phyloP scores from a whole-genome alignment of 2,888 invertebrate species.

The Theretra japonica region DNA sequence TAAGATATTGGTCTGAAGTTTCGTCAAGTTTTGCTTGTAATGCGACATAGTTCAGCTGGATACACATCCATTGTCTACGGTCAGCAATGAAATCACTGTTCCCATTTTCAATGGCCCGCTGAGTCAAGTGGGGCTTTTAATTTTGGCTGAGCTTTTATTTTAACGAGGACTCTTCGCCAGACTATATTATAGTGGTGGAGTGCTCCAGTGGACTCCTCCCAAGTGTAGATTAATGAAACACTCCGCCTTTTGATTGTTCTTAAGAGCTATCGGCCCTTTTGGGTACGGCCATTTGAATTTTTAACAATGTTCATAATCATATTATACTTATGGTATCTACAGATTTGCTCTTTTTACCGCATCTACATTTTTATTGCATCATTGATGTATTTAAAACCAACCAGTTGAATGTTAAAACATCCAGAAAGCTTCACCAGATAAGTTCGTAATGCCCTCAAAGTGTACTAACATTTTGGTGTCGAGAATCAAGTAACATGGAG shows the following conservation, averaged over 20 bases:
- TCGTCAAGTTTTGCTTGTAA: conserved; percentile 40
- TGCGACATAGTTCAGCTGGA: conserved; percentile 28
- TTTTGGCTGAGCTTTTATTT: conserved; percentile 29
- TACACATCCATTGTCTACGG: conserved; percentile 29
- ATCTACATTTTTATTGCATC: too few relatives aligned
- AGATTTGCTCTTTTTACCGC: too few relatives aligned
- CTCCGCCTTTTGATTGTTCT: conserved; percentile 23
- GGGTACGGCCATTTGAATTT: not conserved
- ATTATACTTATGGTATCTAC: too few relatives aligned
- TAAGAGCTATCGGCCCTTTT: conserved; percentile 11
- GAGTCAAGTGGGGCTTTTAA: conserved; percentile 28
- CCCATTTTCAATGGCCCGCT: conserved; percentile 21
- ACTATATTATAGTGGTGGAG: conserved; percentile 24
- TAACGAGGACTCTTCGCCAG: conserved; percentile 25
- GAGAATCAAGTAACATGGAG: too few relatives aligned
- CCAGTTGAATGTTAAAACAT: too few relatives aligned
- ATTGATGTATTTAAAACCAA: too few relatives aligned
- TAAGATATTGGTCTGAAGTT: conserved; percentile 55
- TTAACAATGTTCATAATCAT: too few relatives aligned
- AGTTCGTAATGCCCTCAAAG: too few relatives aligned
- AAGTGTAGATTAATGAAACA: conserved; percentile 28
- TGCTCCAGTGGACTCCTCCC: conserved; percentile 8
- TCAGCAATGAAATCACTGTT: conserved; percentile 25
- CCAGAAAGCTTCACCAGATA: too few relatives aligned
- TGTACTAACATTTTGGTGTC: too few relatives aligned